These are phyloP conservation scores for Jaculus jaculus DNA, from an alignment of 2,113 vertebrate genomes.

Conservation along the genomic window DNA sequence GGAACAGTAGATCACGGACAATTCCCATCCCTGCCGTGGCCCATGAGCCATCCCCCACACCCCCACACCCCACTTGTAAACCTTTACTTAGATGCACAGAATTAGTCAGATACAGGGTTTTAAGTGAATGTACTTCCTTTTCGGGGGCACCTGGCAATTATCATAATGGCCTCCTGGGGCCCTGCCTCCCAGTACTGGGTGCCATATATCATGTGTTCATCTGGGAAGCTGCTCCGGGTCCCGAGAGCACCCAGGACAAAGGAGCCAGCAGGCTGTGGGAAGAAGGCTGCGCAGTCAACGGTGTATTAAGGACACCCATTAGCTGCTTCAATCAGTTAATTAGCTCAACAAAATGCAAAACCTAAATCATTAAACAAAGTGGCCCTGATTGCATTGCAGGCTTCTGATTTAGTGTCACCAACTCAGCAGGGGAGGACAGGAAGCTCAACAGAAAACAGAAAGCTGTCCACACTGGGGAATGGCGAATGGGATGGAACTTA, in stretches of 20 bases:
- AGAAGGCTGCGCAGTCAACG: constrained; percentile 78
- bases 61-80: background rate
- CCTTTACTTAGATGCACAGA: background rate
- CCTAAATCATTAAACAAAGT: constrained; percentile 79
- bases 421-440: constrained; percentile 53
- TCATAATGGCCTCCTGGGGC: background rate
- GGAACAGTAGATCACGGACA: background rate
- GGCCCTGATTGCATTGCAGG: constrained; percentile 38
- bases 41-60: background rate
- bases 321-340: constrained; percentile 84
- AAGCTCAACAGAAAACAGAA: constrained; percentile 27
- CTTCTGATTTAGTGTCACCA: constrained; percentile 74
- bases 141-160: constrained; percentile 21
- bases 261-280: constrained; percentile 75
- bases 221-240: background rate
- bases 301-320: constrained; percentile 77
- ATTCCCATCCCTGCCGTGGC: fast-evolving
- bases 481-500: background rate
- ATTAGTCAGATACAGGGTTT: background rate
- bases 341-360: constrained; percentile 84
- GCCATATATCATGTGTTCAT: constrained; percentile 5
- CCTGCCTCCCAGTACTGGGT: background rate
- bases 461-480: background rate
- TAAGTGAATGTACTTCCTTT: background rate
- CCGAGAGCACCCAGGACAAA: constrained; percentile 63